These are phyloP conservation scores for Crossocerus cetratus DNA, from an alignment of 2,888 invertebrate genomes.

Conservation along the genomic window DNA sequence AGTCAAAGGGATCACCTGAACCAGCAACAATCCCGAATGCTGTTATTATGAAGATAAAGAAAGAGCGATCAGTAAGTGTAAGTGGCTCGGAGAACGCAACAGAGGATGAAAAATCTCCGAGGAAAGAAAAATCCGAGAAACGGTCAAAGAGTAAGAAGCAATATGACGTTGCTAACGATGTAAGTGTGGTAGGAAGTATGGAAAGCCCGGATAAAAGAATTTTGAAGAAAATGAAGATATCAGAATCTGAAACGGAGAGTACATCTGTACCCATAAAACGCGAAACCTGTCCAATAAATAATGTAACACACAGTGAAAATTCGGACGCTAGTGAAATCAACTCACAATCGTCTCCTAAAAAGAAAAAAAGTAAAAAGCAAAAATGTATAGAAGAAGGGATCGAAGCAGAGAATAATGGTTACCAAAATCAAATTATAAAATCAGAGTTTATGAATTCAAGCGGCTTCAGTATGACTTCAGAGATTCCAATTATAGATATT, in stretches of 20 bases:
- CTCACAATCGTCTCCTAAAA: constrained; percentile 6
- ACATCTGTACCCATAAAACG: constrained; percentile 12
- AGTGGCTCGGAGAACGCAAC: too few species aligned
- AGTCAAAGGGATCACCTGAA: too few species aligned
- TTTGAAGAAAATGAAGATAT: constrained; percentile 9
- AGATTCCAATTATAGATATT: constrained; percentile 8
- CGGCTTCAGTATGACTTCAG: neutral
- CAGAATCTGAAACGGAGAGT: neutral
- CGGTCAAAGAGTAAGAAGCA: neutral
- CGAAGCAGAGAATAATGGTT: neutral
- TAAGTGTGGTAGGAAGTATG: neutral
- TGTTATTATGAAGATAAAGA: too few species aligned
- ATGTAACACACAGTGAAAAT: neutral
- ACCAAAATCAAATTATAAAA: neutral
- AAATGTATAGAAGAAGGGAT: neutral
- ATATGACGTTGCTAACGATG: neutral
- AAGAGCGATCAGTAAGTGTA: too few species aligned
- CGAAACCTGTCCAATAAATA: neutral
- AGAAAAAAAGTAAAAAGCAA: constrained; percentile 22
- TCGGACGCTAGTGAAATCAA: neutral
- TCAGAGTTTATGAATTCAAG: neutral
- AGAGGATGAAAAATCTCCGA: neutral
- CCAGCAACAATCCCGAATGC: too few species aligned
- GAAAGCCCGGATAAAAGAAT: constrained; percentile 14
- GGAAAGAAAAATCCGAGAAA: neutral